Conservation (phyloP, 2,113 vertebrate genomes). For the Aphyosemion australe region DNA sequence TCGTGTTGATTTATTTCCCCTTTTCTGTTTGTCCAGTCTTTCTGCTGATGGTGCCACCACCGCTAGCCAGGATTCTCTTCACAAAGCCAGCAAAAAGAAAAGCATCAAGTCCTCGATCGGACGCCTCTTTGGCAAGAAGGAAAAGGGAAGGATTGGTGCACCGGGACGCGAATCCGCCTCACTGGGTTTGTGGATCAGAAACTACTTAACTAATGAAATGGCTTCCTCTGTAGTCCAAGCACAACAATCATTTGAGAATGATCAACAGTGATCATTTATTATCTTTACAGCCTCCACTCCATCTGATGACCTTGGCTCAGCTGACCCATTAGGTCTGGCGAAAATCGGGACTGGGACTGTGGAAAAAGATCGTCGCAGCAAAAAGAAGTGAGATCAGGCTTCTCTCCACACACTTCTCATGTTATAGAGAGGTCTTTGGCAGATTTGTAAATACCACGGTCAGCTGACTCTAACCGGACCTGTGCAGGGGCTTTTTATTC, state of each 20-base stretch:
- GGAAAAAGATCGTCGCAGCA: slow-evolving; percentile 90
- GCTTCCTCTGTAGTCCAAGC: background rate
- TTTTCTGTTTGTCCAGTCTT: slow-evolving; percentile 63
- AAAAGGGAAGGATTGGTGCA: slow-evolving; percentile 88
- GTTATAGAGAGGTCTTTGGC: slow-evolving; percentile 3
- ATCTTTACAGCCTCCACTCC: slow-evolving; percentile 85
- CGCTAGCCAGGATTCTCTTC: slow-evolving; percentile 88
- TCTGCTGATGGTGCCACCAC: slow-evolving; percentile 81
- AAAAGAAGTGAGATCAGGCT: slow-evolving; percentile 86
- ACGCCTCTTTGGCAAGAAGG: slow-evolving; percentile 93
- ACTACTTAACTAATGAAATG: background rate
- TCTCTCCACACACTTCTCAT: slow-evolving; percentile 11
- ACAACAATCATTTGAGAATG: slow-evolving; percentile 4
- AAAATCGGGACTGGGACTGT: slow-evolving; percentile 88
- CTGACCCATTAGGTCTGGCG: slow-evolving; percentile 86
- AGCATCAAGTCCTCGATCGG: slow-evolving; percentile 96
- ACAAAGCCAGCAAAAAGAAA: slow-evolving; percentile 94
- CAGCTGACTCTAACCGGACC: background rate
- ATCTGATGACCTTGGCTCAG: slow-evolving; percentile 86
- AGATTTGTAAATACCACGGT: background rate
- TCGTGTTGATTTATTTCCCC: slow-evolving; percentile 1
- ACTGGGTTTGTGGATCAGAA: slow-evolving; percentile 76
- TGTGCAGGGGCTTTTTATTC: background rate
- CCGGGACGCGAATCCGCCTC: slow-evolving; percentile 86
- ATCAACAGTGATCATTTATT: background rate